Evolutionary conservation across 2,113 vertebrate species (phyloP).

Genomic region (Anoplopoma fimbria): DNA sequence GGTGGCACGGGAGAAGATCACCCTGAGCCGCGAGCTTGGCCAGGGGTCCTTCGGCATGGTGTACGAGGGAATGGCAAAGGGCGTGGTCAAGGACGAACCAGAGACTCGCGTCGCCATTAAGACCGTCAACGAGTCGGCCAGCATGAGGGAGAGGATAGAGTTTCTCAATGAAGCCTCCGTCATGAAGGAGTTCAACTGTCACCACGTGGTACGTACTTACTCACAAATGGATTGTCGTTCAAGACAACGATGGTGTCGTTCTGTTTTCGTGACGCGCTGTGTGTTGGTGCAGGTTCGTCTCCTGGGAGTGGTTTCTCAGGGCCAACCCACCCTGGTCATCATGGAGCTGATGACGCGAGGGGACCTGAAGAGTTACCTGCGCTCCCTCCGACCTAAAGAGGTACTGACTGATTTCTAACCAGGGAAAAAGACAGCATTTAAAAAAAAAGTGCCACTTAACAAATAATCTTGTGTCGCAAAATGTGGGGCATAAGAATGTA

Average conservation of each 20-base stretch:
- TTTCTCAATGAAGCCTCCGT: conserved; percentile 98
- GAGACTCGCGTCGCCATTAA: conserved; percentile 97
- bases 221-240: background rate
- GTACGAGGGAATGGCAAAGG: conserved; percentile 96
- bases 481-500: too few species aligned
- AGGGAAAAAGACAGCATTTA: too few species aligned
- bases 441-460: background rate
- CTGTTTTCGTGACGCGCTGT: conserved; percentile 8
- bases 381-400: conserved; percentile 92
- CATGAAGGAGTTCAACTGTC: conserved; percentile 99
- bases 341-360: conserved; percentile 99
- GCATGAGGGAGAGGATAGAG: conserved; percentile 97
- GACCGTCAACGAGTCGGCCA: conserved; percentile 96
- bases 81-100: conserved; percentile 94
- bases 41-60: conserved; percentile 99
- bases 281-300: conserved; percentile 89
- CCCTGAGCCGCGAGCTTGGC: conserved; percentile 93
- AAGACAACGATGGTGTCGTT: background rate
- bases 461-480: too few species aligned
- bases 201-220: conserved; percentile 90
- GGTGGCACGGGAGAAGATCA: conserved; percentile 95
- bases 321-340: conserved; percentile 97
- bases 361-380: conserved; percentile 96
- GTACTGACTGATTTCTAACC: conserved; percentile 74
- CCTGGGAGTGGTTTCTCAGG: conserved; percentile 97